A percentile compares a stretch with the other conserved stretches of the same genome.
Conservation (phyloP, 2,797 vertebrate genomes). For the Falco rusticolus region DNA sequence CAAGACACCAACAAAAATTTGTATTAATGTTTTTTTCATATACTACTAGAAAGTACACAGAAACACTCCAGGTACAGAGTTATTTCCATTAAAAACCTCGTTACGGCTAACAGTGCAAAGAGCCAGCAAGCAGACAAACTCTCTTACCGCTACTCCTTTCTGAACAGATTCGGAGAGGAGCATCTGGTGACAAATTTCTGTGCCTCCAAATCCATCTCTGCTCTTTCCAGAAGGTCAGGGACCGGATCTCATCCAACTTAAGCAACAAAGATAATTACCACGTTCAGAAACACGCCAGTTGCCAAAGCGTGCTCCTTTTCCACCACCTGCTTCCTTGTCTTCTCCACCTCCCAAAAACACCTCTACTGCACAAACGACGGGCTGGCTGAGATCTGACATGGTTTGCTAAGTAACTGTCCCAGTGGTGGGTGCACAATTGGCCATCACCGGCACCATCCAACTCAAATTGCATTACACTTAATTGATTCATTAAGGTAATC, state of each 20-base stretch:
- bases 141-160: fast-evolving
- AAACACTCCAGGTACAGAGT: fast-evolving
- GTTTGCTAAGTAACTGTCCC: background rate
- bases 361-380: fast-evolving
- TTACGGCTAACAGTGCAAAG: fast-evolving
- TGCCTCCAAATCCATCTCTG: background rate
- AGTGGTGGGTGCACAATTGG: background rate
- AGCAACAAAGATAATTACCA: background rate
- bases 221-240: background rate
- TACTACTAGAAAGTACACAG: fast-evolving
- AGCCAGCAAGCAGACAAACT: background rate
- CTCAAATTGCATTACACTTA: background rate
- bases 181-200: background rate
- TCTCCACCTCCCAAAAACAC: background rate
- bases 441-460: background rate
- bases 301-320: fast-evolving
- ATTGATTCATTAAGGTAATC: conserved; percentile 35
- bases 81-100: background rate
- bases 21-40: fast-evolving
- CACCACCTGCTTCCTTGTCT: background rate
- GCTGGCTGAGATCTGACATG: background rate
- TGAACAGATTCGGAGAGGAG: background rate
- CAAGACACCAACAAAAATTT: background rate
- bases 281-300: fast-evolving
- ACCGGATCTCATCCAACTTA: background rate